Conservation (phyloP, 2,888 invertebrate species). For the Lepidochitona cinerea region DNA sequence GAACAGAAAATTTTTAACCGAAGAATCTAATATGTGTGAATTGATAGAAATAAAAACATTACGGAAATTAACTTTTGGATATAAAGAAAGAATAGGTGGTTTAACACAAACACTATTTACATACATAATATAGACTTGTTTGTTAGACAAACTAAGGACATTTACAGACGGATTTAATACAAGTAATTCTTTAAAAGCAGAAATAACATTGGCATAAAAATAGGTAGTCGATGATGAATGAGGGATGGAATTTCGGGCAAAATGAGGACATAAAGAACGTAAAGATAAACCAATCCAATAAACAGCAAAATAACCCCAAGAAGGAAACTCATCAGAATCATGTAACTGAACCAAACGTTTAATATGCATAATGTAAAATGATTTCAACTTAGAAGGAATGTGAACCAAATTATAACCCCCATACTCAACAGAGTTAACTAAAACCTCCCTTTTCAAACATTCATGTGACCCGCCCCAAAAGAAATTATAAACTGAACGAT, state of each 20-base stretch:
- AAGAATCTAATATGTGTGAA: background rate
- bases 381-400: background rate
- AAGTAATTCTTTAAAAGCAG: background rate
- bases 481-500: background rate
- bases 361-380: background rate
- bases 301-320: background rate
- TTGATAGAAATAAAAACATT: background rate
- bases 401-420: background rate
- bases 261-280: too few species aligned
- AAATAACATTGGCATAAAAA: background rate
- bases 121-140: too few species aligned
- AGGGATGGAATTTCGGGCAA: background rate
- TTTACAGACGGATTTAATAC: too few species aligned
- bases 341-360: background rate
- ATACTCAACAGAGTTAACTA: background rate
- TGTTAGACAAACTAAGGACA: too few species aligned
- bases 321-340: background rate
- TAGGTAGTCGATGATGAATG: background rate
- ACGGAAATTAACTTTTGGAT: background rate
- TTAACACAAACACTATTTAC: too few species aligned
- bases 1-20: background rate
- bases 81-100: too few species aligned
- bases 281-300: background rate
- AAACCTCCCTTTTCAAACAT: background rate
- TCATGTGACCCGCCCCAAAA: slow-evolving; percentile 2